phyloP scores from a whole-genome alignment of 2,888 invertebrate species.

The Cremastobaeus sp. region DNA sequence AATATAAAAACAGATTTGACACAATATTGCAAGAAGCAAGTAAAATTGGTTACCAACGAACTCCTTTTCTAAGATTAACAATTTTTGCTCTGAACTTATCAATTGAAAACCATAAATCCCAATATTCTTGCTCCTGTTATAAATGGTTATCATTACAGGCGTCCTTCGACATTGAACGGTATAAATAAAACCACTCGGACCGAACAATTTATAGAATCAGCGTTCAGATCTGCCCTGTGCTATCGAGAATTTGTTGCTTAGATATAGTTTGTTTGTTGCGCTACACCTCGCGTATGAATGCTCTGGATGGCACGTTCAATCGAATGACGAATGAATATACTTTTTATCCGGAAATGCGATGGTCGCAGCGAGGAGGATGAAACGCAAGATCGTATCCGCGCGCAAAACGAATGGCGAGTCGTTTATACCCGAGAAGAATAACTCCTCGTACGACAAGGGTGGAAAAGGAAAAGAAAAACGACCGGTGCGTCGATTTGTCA shows the following conservation, averaged over 20 bases:
- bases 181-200: neutral
- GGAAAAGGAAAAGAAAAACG: slow-evolving; percentile 55
- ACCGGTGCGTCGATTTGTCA: slow-evolving; percentile 63
- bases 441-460: slow-evolving; percentile 55
- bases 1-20: no score
- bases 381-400: slow-evolving; percentile 49
- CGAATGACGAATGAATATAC: slow-evolving; percentile 54
- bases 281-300: slow-evolving; percentile 37
- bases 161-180: no score
- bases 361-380: slow-evolving; percentile 39
- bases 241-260: slow-evolving; percentile 23
- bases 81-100: no score
- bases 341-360: slow-evolving; percentile 40
- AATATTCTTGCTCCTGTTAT: no score
- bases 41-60: no score
- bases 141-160: no score
- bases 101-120: no score
- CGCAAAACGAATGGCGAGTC: slow-evolving; percentile 50
- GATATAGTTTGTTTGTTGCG: slow-evolving; percentile 28
- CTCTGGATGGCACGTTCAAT: slow-evolving; percentile 32
- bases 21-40: no score
- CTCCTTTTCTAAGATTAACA: no score
- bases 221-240: no score
- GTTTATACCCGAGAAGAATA: slow-evolving; percentile 48
- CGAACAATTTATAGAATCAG: neutral